Evolutionary conservation across 2,113 vertebrate species (phyloP).

Genomic region (Melanerpes formicivorus): DNA sequence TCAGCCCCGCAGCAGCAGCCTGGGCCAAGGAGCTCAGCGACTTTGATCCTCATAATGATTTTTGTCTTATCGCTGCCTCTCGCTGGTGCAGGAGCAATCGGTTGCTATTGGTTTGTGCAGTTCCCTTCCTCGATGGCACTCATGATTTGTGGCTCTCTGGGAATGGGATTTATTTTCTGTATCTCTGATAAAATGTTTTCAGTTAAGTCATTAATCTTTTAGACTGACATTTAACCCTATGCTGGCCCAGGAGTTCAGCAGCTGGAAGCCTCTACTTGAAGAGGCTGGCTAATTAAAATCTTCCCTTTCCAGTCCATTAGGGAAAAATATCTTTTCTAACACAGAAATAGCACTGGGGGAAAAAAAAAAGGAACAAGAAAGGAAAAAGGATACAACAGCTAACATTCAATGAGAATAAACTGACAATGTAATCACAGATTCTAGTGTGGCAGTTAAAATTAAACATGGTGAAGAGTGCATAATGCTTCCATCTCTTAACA

Average conservation of each 20-base stretch:
- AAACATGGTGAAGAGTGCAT: constrained; percentile 25
- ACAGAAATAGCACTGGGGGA: neutral
- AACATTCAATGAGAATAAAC: constrained; percentile 34
- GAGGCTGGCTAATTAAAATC: neutral
- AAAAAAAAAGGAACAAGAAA: neutral
- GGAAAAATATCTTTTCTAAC: constrained; percentile 9
- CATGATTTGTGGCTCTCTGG: neutral
- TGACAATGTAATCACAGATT: constrained; percentile 56
- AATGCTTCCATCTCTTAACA: constrained; percentile 29
- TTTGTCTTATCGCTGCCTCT: neutral
- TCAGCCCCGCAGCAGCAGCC: neutral
- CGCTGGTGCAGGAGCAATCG: neutral
- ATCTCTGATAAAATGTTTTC: constrained; percentile 5
- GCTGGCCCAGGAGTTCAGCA: neutral
- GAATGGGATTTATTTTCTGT: constrained; percentile 27
- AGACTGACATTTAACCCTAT: constrained; percentile 23
- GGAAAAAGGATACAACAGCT: neutral
- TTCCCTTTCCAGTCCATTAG: neutral
- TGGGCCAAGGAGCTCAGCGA: neutral
- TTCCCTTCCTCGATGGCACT: neutral
- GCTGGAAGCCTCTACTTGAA: neutral
- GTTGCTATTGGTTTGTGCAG: neutral
- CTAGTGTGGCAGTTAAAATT: neutral
- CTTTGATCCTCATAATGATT: constrained; percentile 22
- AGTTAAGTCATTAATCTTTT: constrained; percentile 44